Evolutionary conservation across 2,888 invertebrate species (phyloP), one percentile per base, ranked within the genome.

Genomic region (Balanococcus diminutus): DNA sequence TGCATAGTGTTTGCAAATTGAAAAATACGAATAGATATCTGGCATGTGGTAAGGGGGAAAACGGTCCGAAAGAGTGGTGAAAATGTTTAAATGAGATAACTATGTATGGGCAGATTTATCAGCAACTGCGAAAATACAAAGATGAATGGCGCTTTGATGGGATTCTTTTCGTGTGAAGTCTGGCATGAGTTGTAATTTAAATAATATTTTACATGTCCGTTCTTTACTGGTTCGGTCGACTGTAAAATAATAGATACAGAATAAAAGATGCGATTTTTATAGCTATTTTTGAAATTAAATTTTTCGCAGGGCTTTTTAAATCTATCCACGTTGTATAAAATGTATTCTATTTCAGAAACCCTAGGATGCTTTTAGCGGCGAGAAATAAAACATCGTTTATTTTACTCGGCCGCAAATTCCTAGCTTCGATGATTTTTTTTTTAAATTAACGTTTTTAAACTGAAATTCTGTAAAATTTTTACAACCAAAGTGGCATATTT

Each of bases 121-220:
- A 67, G 4, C 67, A 14, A 28, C 28, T 28, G 28, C 25, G 28
- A 28, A 28, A 14, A 67, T 67, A n/a, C n/a, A 14, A 1, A 28
- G 2, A 28, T 14, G 67, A 28, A 67, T 67, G 67, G 16, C 4
- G 19, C 67, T 67, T 67, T 67, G 67, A 67, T 67, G 67, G 28
- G 28, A 67, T 67, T 67, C 67, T 67, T 67, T 67, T 67, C 28
- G 28, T 67, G 67, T 67, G 28, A 28, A 67, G 67, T 67, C 67
- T 28, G 67, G 67, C 67, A 28, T 67, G 67, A 67, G 67, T 67
- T 25, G 67, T 67, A 67, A 28, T 67, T 67, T 67, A 14, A 67
- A 67, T 67, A 67, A 67, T 67, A 67, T 67, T 67, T 67, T 67
- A 28, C 28, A 67, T 67, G 67, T 28, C 5, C 67, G 67, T 28